Base-by-base conservation (phyloP, 2,113 vertebrate genomes). In the Sula dactylatra region DNA sequence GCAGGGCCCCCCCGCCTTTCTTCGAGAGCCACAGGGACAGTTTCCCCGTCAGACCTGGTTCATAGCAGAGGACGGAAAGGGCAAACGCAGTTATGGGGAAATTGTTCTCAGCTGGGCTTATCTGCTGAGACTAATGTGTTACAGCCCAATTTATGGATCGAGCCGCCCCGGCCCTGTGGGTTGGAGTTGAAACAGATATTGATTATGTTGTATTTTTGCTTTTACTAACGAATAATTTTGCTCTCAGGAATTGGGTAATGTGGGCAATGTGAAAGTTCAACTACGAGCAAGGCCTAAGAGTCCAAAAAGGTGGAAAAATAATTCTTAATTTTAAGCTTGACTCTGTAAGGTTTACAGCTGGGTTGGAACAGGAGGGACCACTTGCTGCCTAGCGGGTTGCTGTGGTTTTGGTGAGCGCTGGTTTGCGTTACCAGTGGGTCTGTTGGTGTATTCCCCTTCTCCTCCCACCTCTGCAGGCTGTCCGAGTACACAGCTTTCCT, bases 111-210 rank as follows among this genome's bases (percentile, higher is more conserved):
- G 4, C 20, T 15, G 52, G 6, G 34, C 5, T 1, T 36, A 16
- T 16, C 17, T n/a, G 0, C 17, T 3, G 15, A 11, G 34, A 11
- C 8, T 0, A 0, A 10, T 3, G n/a, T 10, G 5, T 13, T 56
- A 34, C 31, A 34, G 50, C 27, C 27, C 24, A 2, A 0, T 15
- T 38, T 16, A 3, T 32, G 13, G 19, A 5, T 1, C 15, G 65
- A 47, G 17, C 44, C 3, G 2, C 44, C 27, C 32, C 29, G 15
- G 31, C 21, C 9, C 9, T 9, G 0, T 16, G 29, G 16, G 13
- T 9, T 31, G 47, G 12, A 11, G 17, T 10, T 44, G 14, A 62
- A 78, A 26, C 0, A 0, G 19, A 1, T 4, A 14, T 47, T 27
- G 13, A 2, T 47, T 72, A 32, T 20, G 8, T 45, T 42, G 24